Percentiles rank a stretch among this genome's conserved stretches.
Evolutionary conservation across 2,797 vertebrate genomes (phyloP).

Genomic region (Melanotaenia nigrans): DNA sequence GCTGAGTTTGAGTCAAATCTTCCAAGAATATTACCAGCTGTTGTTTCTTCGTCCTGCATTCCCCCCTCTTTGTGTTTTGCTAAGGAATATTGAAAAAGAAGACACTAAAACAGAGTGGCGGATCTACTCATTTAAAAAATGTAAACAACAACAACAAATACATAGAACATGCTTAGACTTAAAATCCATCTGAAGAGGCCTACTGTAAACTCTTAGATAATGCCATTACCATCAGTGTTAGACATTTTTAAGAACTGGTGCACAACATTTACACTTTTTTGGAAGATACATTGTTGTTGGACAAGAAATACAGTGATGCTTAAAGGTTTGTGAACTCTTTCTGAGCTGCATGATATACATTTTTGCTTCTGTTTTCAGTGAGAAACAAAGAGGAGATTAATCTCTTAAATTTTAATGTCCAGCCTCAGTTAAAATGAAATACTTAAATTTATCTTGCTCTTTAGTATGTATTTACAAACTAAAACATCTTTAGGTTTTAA

Average conservation of each 20-base stretch:
- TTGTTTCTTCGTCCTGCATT: slow-evolving; percentile 45
- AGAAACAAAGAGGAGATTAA: not conserved
- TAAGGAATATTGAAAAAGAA: slow-evolving; percentile 30
- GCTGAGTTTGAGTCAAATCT: slow-evolving; percentile 56
- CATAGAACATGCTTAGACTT: slow-evolving; percentile 15
- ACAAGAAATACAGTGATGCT: not conserved
- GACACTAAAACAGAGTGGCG: slow-evolving; percentile 29
- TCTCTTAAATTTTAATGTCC: not conserved
- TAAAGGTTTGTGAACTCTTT: not conserved
- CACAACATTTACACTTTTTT: slow-evolving; percentile 21
- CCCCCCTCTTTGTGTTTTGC: slow-evolving; percentile 25
- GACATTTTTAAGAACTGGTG: slow-evolving; percentile 23
- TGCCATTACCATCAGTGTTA: slow-evolving; percentile 41
- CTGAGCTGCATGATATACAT: not conserved
- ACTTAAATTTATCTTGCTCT: not conserved
- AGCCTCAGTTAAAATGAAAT: not conserved
- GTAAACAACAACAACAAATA: slow-evolving; percentile 9
- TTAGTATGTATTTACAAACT: not conserved
- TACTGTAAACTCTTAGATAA: slow-evolving; percentile 15
- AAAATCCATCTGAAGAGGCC: slow-evolving; percentile 16
- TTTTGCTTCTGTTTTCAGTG: not conserved
- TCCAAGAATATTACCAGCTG: slow-evolving; percentile 44
- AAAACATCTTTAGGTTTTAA: not conserved
- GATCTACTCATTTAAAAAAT: slow-evolving; percentile 13
- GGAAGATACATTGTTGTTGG: not conserved